Conservation (phyloP, 2,797 vertebrate genomes). For the Threskiornis aethiopicus region DNA sequence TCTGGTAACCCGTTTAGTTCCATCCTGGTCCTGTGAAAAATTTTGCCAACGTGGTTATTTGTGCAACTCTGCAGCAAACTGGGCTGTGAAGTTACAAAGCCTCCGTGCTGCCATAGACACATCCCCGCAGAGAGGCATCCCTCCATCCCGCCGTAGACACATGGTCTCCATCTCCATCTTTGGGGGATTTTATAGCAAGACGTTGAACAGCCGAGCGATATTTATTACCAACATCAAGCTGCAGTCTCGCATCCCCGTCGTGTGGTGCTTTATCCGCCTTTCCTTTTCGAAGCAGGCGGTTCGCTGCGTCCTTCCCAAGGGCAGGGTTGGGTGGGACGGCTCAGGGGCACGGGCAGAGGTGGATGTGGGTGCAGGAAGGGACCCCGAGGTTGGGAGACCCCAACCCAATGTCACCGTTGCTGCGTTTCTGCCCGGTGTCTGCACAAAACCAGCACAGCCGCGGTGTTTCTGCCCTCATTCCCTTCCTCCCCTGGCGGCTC, state of each 20-base stretch:
- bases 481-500: background rate
- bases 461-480: background rate
- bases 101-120: fast-evolving
- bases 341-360: background rate
- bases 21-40: background rate
- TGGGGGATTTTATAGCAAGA: background rate
- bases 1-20: background rate
- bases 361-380: background rate
- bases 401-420: background rate
- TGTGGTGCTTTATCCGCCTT: background rate
- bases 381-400: background rate
- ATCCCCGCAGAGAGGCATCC: background rate
- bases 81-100: background rate
- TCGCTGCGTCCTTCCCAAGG: background rate
- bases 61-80: background rate
- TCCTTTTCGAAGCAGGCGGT: background rate
- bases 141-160: fast-evolving
- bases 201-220: fast-evolving
- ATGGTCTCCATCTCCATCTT: background rate
- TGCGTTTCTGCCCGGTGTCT: fast-evolving
- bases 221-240: background rate
- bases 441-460: background rate
- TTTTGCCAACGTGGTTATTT: background rate
- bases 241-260: background rate
- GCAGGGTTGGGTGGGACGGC: background rate